Evolutionary conservation across 1,140 invertebrate species (phyloP), one percentile per base, ranked within the genome.

Genomic region (Drosophila athabasca): DNA sequence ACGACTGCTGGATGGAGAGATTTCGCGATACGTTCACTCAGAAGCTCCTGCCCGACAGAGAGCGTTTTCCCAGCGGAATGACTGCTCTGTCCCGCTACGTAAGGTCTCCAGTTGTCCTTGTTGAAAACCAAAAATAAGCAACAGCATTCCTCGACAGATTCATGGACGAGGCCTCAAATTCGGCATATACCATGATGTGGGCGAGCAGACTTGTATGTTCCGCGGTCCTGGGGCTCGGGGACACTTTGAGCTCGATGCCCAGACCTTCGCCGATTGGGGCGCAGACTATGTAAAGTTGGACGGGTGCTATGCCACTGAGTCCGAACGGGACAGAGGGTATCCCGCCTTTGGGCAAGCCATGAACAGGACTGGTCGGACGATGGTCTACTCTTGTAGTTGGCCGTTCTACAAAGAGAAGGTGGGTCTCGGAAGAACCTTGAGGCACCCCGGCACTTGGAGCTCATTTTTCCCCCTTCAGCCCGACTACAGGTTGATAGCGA

Each of bases 331-430:
- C 31, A n/a, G n/a, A 0, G 81, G 66, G 3, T 85, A 85, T 44
- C 76, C 81, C 3, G 64, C 52, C 6, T 85, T 85, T 55, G 81
- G 81, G 0, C n/a, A 2, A 29, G 81, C 77, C 1, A 45, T 85
- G 1, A 85, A 80, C 22, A 49, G 8, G 6, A 85, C 81, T 0
- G 77, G 69, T 3, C 64, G 73, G 0, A 51, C 95, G 24, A 99
- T 99, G 95, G 94, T 99, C 17, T 99, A 98, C 92, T 98, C 97
- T 0, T 99, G 98, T 93, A 98, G 97, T 92, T 99, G 98, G 98
- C 98, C 98, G 2, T 97, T 97, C 48, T 98, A 98, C 91, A 96
- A 98, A 93, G 96, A 96, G 68, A 95, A 96, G 79, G 95, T 95
- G 67, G 94, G 95, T 93, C 94, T 94, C 70, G 92, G 19, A 29